Evolutionary conservation across 2,797 vertebrate species (phyloP), one percentile per base, ranked within the genome.

Genomic region (Ammospiza maritima): DNA sequence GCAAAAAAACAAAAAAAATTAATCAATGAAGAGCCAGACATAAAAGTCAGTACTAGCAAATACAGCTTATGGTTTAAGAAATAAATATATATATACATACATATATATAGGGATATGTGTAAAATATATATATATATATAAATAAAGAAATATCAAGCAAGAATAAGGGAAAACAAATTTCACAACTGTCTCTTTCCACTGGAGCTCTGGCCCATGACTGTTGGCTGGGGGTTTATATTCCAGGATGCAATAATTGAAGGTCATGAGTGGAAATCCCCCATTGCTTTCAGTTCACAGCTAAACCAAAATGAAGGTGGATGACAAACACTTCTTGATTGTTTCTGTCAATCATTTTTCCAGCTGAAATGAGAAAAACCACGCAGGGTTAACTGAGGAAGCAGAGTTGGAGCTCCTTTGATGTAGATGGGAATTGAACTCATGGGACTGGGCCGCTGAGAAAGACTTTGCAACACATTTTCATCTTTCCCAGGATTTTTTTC

Each of bases 271-370:
- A 94, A 96, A 96, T 95, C 88, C 93, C 92, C 94, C 64, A 44
- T 2, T 64, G 94, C 93, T 89, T 92, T 80, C 21, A 91, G 90
- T 94, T 94, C 92, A 93, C 83, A 87, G 87, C 85, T 91, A 85
- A 91, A 78, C 87, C 85, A 82, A 82, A 86, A 95, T 32, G 78
- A 95, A 96, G 67, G 67, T 36, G 54, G 77, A 77, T 61, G 53
- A 91, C 12, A 14, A 96, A 89, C 92, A 86, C 79, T 88, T 86
- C 93, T 93, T 96, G 94, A 96, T 96, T 95, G 96, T 94, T 97
- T 95, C 96, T 97, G 95, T 94, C 96, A 96, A 95, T 97, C 97
- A 95, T 72, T 85, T 90, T 80, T 92, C 84, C 91, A 62, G 40
- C 34, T 83, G 87, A 94, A 97, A 97, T 91, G 93, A 95, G 89